Evolutionary conservation across 92 coral and sea anemone genomes (phyloP).

Genomic region (Anthopleura xanthogrammica): DNA sequence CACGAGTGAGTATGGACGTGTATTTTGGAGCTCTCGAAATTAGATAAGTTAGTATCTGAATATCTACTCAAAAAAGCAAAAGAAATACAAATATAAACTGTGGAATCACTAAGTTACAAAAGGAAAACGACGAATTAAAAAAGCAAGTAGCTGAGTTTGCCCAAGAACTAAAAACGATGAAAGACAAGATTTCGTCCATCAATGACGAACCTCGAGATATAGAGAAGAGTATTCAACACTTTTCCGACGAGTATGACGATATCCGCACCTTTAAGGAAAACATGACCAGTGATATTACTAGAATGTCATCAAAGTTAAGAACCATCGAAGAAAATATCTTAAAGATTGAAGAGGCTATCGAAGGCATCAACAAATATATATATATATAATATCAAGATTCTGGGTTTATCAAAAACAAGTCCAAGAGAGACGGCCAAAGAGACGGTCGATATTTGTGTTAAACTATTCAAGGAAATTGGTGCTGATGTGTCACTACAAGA

Average conservation of each 20-base stretch:
- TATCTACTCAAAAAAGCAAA: constrained; percentile 15
- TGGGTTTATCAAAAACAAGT: constrained; percentile 17
- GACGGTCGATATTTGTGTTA: constrained; percentile 16
- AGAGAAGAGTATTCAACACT: constrained; percentile 17
- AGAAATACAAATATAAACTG: constrained; percentile 17
- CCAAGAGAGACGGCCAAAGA: constrained; percentile 24
- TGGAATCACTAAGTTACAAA: constrained; percentile 20
- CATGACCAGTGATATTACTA: background rate
- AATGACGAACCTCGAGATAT: constrained; percentile 6
- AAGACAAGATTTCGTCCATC: constrained; percentile 20
- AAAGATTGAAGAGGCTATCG: constrained; percentile 17
- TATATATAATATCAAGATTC: constrained; percentile 27
- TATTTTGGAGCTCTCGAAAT: too few species aligned
- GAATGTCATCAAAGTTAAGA: background rate
- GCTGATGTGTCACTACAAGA: constrained; percentile 14
- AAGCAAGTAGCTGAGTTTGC: constrained; percentile 30
- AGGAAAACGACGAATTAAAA: constrained; percentile 25
- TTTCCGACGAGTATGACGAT: constrained; percentile 18
- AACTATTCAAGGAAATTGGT: constrained; percentile 22
- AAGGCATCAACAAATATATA: constrained; percentile 11
- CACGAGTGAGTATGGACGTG: too few species aligned
- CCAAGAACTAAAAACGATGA: constrained; percentile 16
- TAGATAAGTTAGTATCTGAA: too few species aligned
- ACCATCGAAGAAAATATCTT: background rate
- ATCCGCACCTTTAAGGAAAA: background rate